A percentile compares a stretch with the other conserved stretches of the same genome.
These are phyloP conservation scores for Eupithecia tripunctaria DNA, from an alignment of 2,888 invertebrate species.

Conservation along the genomic window DNA sequence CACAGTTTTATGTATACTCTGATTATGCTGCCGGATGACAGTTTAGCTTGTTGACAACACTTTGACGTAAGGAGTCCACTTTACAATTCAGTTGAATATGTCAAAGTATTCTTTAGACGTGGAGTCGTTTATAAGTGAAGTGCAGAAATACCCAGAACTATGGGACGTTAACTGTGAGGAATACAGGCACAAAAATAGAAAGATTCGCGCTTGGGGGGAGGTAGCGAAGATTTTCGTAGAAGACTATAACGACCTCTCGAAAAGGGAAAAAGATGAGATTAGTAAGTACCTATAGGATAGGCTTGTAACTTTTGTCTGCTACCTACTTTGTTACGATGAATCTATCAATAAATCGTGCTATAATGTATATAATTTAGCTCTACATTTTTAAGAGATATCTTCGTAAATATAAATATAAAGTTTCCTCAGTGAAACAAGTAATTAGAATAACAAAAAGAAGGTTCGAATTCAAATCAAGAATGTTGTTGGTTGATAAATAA, in stretches of 20 bases:
- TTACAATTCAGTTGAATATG: conserved; percentile 35
- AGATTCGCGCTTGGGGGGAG: conserved; percentile 65
- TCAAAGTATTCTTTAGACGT: conserved; percentile 55
- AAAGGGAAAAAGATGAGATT: conserved; percentile 61
- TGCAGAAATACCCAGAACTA: conserved; percentile 66
- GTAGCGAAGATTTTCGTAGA: conserved; percentile 64
- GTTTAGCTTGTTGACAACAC: not conserved
- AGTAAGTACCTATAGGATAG: conserved; percentile 58
- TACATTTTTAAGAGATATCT: not conserved
- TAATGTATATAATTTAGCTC: not conserved
- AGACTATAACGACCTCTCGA: conserved; percentile 62
- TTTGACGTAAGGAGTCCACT: not conserved
- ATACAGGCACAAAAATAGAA: conserved; percentile 55
- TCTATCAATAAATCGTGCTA: not conserved
- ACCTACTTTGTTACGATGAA: not conserved
- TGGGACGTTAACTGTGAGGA: conserved; percentile 66
- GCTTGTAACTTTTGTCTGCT: not conserved
- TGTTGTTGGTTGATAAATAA: conserved; percentile 1
- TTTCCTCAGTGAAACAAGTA: not conserved
- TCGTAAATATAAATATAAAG: not conserved
- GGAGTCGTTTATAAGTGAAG: conserved; percentile 69
- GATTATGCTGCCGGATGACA: not conserved
- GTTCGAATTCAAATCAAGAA: not conserved
- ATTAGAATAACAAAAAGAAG: not conserved
- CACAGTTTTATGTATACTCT: no score